phyloP scores from a whole-genome alignment of 2,888 invertebrate species.

The Andrena fulva region DNA sequence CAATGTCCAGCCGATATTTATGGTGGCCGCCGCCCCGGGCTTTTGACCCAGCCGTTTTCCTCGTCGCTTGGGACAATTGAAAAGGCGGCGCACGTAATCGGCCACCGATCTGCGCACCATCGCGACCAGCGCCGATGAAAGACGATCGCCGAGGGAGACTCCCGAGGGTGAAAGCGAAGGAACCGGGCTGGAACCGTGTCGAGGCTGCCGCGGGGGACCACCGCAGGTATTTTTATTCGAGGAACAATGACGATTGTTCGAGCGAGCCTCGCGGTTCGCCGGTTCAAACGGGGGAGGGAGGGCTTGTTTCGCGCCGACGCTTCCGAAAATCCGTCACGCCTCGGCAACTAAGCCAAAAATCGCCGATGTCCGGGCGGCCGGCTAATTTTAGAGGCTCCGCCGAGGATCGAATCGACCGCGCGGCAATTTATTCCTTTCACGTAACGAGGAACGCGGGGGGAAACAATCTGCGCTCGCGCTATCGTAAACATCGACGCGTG shows the following conservation, averaged over 20 bases:
- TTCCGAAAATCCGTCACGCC: constrained; percentile 33
- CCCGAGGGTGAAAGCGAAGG: constrained; percentile 43
- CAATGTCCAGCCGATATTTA: not conserved
- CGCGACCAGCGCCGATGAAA: constrained; percentile 4
- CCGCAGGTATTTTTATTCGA: constrained; percentile 34
- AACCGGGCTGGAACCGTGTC: constrained; percentile 43
- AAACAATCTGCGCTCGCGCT: constrained; percentile 38
- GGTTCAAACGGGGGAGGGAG: not conserved
- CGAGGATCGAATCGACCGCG: constrained; percentile 23
- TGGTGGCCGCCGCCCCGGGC: not conserved
- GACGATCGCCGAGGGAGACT: constrained; percentile 13
- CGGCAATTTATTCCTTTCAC: constrained; percentile 44
- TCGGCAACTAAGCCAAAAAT: constrained; percentile 36
- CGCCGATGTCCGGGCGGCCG: constrained; percentile 23
- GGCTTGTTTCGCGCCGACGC: not conserved
- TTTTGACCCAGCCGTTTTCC: constrained; percentile 24
- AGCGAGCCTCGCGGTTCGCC: constrained; percentile 10
- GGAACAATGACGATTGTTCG: constrained; percentile 21
- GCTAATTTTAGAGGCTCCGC: constrained; percentile 44
- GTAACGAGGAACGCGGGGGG: constrained; percentile 24
- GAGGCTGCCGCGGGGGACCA: constrained; percentile 23
- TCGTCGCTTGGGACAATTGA: constrained; percentile 30
- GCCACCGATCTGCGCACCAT: not conserved
- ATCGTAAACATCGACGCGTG: constrained; percentile 45
- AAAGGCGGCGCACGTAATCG: constrained; percentile 11